Base-by-base conservation (phyloP, 2,113 vertebrate species). In the Struthio camelus region DNA sequence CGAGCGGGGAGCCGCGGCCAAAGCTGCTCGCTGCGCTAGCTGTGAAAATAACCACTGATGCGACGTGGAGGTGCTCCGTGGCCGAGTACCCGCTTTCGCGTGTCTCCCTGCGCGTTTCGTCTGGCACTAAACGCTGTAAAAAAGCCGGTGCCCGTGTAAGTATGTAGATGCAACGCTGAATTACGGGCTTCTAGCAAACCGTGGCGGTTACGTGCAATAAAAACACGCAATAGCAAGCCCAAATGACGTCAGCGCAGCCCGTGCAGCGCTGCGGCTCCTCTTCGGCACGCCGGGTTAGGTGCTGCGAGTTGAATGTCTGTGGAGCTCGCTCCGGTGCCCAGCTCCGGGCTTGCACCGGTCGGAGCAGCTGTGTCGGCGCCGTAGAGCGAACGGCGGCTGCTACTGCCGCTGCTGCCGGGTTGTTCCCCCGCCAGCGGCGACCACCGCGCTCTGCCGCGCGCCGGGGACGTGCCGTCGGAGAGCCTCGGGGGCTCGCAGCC, bases 361-460 rank as follows among this genome's bases (percentile, higher is more conserved):
- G 7, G 1, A 10, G 50, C 3, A 7, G 24, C 32, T 24, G 53
- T 20, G 86, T 27, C 61, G 50, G 19, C 67, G 38, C 38, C 3
- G 3, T n/a, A n/a, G n/a, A n/a, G n/a, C n/a, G n/a, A n/a, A n/a
- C n/a, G n/a, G 12, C 42, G 44, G 53, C 59, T 73, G 83, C n/a
- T 10, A 58, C 1, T 3, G 51, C 18, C 17, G 25, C 20, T 3
- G 17, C 65, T 78, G 87, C 38, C 53, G 20, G 78, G 59, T 73
- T 27, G 34, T 28, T 69, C 1, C 0, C 23, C 0, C 22, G 82
- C 5, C 28, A 59, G 71, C 3, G 0, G 66, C 0, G 6, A 17
- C 72, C 58, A 6, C 34, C 5, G 0, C 17, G 1, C 6, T 19
- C 28, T 46, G 16, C 65, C 1, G 20, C 6, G 58, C 70, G 38